Base-by-base conservation (phyloP, 2,888 invertebrate species). In the Myopa testacea region DNA sequence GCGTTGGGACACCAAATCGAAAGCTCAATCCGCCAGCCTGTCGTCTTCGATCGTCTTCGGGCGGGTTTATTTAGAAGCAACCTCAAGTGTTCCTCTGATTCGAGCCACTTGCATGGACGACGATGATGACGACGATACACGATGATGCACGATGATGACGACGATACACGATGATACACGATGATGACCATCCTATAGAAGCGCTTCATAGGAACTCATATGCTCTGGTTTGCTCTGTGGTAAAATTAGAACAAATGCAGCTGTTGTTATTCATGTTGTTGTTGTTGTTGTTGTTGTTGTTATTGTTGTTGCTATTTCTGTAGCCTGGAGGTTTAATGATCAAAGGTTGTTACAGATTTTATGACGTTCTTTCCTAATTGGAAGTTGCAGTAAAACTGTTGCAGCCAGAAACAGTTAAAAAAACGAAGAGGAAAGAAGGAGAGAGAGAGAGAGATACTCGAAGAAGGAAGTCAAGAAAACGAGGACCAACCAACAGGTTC, bases 1-100 rank as follows among this genome's bases (percentile, higher is more conserved):
- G 55, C 52, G 37, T 19, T 67, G 38, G 69, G 60, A 68, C 60
- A 69, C 52, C 74, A 40, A 75, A 34, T 75, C 68, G 63, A n/a
- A 45, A 34, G 34, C 38, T 4, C 38, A n/a, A 45, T 55, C 16
- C 16, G 5, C n/a, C 10, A 55, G 55, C 55, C 8, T 40, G 26
- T 52, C 34, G 45, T 40, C 65, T 26, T 58, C 71, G 1, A 71
- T 5, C 52, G 26, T 34, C 37, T 37, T 37, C n/a, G 12, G 37
- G 65, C 38, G 38, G 10, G 34, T 67, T 16, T 40, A 26, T 34
- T n/a, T n/a, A 6, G 55, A 55, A 8, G 55, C 10, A 55, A 55
- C 55, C 10, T 55, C 55, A 55, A 55, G 10, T 10, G 55, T 16
- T 4, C 26, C 55, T 55, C 1, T n/a, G 55, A 55, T 16, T 5